Base-by-base conservation (phyloP, 2,113 vertebrate genomes). In the Motacilla alba region DNA sequence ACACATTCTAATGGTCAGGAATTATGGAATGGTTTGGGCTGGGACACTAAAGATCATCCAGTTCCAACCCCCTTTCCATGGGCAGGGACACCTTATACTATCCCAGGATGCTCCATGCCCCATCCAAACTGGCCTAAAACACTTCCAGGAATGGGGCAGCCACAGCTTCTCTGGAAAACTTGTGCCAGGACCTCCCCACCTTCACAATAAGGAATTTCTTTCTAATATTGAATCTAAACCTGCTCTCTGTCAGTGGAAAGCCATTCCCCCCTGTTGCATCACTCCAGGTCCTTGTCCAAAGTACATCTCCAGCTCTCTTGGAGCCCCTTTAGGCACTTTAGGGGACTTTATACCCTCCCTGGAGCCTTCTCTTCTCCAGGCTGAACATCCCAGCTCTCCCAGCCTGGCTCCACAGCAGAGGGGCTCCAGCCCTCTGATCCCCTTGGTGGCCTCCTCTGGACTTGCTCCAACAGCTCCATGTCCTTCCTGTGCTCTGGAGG, bases 51-150 rank as follows among this genome's bases (percentile, higher is more conserved):
- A 63, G 14, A 55, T 13, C 31, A 41, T 13, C 10, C 35, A 27
- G 2, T 20, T 27, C 11, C 26, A 68, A 1, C 11, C 5, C 18
- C 22, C 6, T 0, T 39, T 5, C 17, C 41, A 68, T 4, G 14
- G 16, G 16, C n/a, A 67, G 16, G 6, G 60, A 41, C 60, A 41
- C 8, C 2, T 83, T 13, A 17, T 49, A 69, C 10, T 43, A 14
- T 2, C 2, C 6, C 55, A 63, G 21, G 3, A 2, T 62, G 15
- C 15, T 62, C 55, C 41, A 76, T 3, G 21, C 9, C 11, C 23
- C 0, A 0, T 68, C 55, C 55, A 76, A 28, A 1, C 21, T 37
- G n/a, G 11, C 14, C 26, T 76, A 22, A 30, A 1, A 49, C 30
- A 43, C 31, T 37, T 49, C 15, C 41, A 77, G 35, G 30, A 12